Evolutionary conservation across 2,113 vertebrate species (phyloP).

Genomic region (Chaetodon trifascialis): DNA sequence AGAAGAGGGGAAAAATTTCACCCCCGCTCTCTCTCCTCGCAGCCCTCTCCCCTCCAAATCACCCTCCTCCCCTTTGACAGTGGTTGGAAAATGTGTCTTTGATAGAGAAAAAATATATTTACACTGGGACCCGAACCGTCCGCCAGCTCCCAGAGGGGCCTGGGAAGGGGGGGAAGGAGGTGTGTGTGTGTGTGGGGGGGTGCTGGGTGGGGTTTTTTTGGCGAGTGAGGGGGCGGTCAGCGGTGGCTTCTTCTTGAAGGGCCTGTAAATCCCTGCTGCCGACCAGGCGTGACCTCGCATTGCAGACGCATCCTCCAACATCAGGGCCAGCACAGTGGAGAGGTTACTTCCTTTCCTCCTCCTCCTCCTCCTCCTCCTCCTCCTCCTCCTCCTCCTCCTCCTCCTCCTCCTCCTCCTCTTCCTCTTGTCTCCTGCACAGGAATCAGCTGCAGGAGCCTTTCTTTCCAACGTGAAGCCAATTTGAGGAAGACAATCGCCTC

Average conservation of each 20-base stretch:
- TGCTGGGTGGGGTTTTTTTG: not conserved
- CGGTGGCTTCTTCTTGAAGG: slow-evolving; percentile 35
- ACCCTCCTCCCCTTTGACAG: slow-evolving; percentile 54
- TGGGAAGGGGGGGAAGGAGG: slow-evolving; percentile 13
- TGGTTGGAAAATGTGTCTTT: slow-evolving; percentile 83
- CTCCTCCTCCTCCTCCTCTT: not conserved
- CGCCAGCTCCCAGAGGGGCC: slow-evolving; percentile 50
- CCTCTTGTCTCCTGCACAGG: slow-evolving; percentile 5
- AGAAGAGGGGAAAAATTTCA: slow-evolving; percentile 31
- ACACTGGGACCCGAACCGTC: slow-evolving; percentile 61
- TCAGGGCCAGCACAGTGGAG: slow-evolving; percentile 1
- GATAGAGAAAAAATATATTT: slow-evolving; percentile 77
- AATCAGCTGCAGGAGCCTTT: slow-evolving; percentile 18
- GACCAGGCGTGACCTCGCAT: slow-evolving; percentile 54
- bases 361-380: not conserved
- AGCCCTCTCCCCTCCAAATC: slow-evolving; percentile 11
- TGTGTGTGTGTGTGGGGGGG: too few species aligned
- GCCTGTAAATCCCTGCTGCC: slow-evolving; percentile 51
- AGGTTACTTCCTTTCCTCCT: slow-evolving; percentile 13
- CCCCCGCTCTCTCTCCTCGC: slow-evolving; percentile 32
- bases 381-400: not conserved
- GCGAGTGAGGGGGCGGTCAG: not conserved
- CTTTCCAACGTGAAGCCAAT: slow-evolving; percentile 7
- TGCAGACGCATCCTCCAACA: slow-evolving; percentile 38
- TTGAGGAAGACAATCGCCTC: slow-evolving; percentile 18